Base-by-base conservation (phyloP, 2,888 invertebrate genomes). In the Chrysopilus asiliformis region DNA sequence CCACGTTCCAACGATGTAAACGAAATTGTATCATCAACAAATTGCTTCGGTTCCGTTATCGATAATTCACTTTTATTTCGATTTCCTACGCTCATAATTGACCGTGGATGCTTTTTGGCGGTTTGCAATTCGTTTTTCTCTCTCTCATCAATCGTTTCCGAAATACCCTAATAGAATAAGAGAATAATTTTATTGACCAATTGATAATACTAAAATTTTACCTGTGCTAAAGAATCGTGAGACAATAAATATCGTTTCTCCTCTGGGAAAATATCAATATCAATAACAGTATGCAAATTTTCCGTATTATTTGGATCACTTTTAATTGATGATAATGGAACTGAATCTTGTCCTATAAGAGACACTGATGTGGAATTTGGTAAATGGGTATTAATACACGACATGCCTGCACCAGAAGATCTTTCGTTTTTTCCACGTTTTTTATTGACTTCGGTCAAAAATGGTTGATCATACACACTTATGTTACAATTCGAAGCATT, bases 271-370 rank as follows among this genome's bases (percentile, higher is more conserved):
- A 55, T 51, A 44, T 65, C 65, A 47, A 67, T 58, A 49, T 66
- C 64, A 44, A 65, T 64, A 44, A 66, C 60, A 53, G 63, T 64
- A 49, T 64, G 64, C 46, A 60, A 55, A 47, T 60, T 52, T 51
- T 58, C 61, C n/a, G n/a, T n/a, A n/a, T n/a, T n/a, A n/a, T n/a
- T n/a, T n/a, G n/a, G n/a, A n/a, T n/a, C n/a, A n/a, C n/a, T n/a
- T n/a, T n/a, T n/a, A n/a, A n/a, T n/a, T n/a, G n/a, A n/a, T n/a
- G n/a, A n/a, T n/a, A 31, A 36, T 14, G 28, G 6, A 2, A 22
- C 17, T 14, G 36, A 36, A 14, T 36, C 36, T 25, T 30, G 36
- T 9, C 36, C 36, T 15, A 16, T 22, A 30, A 30, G 29, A 6
- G 30, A 36, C n/a, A 29, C 10, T 29, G 29, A 6, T 18, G 18